These are phyloP conservation scores for Apotomis capreana DNA, from an alignment of 2,888 invertebrate genomes.

Conservation along the genomic window DNA sequence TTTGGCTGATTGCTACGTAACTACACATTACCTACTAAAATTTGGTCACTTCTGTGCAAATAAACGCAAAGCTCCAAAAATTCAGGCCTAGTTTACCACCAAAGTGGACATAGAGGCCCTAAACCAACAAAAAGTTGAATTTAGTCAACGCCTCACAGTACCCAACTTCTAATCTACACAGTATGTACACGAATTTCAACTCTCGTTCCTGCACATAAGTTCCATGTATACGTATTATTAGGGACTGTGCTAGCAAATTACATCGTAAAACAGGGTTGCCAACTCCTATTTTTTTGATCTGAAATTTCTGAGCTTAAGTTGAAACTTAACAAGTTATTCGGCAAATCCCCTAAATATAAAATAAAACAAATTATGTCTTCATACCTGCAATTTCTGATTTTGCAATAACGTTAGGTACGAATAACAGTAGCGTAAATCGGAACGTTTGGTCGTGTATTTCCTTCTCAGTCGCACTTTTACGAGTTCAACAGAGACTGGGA, in stretches of 20 bases:
- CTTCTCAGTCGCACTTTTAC: no score
- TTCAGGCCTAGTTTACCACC: slow-evolving; percentile 1
- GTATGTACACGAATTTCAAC: not conserved
- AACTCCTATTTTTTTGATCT: no score
- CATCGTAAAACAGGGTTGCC: no score
- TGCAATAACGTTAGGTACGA: no score
- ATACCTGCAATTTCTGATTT: no score
- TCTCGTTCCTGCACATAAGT: not conserved
- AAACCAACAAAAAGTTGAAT: slow-evolving; percentile 15
- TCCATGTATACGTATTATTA: not conserved
- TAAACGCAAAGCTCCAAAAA: not conserved
- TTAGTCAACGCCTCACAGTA: not conserved
- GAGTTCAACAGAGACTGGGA: no score
- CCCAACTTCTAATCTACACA: not conserved
- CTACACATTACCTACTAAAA: not conserved
- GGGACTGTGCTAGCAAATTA: not conserved
- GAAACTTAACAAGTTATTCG: no score
- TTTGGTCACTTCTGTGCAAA: not conserved
- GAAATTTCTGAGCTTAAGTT: no score
- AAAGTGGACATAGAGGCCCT: slow-evolving; percentile 2
- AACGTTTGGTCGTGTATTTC: no score
- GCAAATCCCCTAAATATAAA: no score
- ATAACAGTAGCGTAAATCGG: no score
- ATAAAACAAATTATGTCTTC: no score
- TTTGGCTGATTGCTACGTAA: not conserved